Evolutionary conservation across 2,797 vertebrate genomes (phyloP).

Genomic region (Cossypha dichroa): DNA sequence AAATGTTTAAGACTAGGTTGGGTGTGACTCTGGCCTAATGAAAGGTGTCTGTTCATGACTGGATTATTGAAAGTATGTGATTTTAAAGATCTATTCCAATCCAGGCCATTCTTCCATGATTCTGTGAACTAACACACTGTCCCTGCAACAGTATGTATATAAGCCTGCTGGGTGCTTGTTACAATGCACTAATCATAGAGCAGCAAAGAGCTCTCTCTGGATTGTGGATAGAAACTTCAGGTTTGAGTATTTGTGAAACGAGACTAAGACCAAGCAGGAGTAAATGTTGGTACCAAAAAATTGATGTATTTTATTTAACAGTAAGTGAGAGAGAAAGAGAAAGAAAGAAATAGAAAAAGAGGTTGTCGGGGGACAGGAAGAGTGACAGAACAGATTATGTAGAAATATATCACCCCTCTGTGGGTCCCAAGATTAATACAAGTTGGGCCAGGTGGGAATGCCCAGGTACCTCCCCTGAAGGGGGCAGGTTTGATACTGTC

Average conservation of each 20-base stretch:
- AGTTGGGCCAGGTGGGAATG: background rate
- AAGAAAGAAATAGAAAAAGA: background rate
- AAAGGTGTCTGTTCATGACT: background rate
- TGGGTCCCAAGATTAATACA: background rate
- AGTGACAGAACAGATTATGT: background rate
- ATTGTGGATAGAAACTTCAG: background rate
- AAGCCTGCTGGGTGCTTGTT: background rate
- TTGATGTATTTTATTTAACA: background rate
- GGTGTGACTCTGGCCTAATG: background rate
- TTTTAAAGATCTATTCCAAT: background rate
- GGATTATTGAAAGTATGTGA: background rate
- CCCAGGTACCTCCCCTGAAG: background rate
- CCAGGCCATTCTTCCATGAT: background rate
- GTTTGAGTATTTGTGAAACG: background rate
- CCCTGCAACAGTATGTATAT: background rate
- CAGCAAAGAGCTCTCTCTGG: background rate
- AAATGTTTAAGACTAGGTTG: background rate
- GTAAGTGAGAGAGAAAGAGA: background rate
- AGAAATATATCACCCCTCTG: background rate
- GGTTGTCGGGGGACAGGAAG: background rate
- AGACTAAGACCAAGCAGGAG: background rate
- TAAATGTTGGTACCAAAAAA: background rate
- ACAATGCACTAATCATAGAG: background rate
- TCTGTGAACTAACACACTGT: background rate
- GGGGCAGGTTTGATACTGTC: background rate